Conservation (phyloP, 2,113 vertebrate genomes). For the Malurus melanocephalus region DNA sequence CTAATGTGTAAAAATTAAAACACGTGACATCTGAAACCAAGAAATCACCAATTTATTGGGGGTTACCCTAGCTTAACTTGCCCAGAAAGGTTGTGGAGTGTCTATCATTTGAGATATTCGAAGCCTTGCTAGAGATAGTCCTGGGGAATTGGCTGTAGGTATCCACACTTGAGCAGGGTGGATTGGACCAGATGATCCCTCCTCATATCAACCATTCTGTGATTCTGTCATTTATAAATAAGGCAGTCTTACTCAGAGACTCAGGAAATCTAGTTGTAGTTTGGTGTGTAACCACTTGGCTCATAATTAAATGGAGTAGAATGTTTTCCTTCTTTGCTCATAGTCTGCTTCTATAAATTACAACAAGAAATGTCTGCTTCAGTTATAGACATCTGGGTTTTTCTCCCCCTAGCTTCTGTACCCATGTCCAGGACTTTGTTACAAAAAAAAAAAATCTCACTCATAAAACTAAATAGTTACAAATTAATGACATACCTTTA, state of each 20-base stretch:
- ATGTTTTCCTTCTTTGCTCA: neutral
- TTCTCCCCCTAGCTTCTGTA: accelerated
- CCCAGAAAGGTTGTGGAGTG: neutral
- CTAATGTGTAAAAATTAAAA: neutral
- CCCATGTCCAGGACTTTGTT: neutral
- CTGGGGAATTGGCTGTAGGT: neutral
- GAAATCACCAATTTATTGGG: neutral
- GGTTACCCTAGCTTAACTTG: neutral
- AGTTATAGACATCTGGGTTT: accelerated
- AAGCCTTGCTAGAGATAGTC: neutral
- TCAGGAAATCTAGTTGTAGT: neutral
- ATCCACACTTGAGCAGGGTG: neutral
- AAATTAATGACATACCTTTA: neutral
- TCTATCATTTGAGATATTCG: neutral
- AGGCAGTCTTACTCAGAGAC: neutral
- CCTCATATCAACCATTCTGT: neutral
- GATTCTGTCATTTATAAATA: neutral
- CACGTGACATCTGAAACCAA: neutral
- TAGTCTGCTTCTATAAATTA: neutral
- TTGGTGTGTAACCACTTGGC: neutral
- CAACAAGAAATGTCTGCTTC: neutral
- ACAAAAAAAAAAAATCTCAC: neutral
- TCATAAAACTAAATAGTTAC: neutral
- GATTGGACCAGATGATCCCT: neutral
- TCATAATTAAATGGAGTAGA: neutral